These are phyloP conservation scores for Idaea dimidiata DNA, from an alignment of 2,888 invertebrate genomes.

Conservation along the genomic window DNA sequence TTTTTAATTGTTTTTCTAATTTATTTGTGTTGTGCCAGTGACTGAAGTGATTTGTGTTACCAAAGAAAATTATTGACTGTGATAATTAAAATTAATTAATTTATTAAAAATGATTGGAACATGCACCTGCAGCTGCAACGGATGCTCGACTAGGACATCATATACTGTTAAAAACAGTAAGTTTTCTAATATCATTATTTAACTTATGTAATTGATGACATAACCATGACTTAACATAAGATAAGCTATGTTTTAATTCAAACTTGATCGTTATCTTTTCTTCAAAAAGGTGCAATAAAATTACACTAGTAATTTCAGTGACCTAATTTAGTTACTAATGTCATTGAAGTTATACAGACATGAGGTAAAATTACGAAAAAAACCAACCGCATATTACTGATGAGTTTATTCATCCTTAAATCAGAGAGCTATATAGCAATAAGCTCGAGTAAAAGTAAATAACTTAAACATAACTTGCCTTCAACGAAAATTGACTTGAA, in stretches of 20 bases:
- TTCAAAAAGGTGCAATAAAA: background rate
- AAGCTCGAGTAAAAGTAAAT: background rate
- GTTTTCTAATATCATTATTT: conserved; percentile 30
- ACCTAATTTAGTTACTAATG: conserved; percentile 24
- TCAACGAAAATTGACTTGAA: background rate
- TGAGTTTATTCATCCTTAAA: background rate
- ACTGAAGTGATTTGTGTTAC: conserved; percentile 35
- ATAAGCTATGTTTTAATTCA: no score
- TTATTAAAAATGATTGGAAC: conserved; percentile 50
- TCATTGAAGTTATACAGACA: conserved; percentile 5
- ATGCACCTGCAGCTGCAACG: conserved; percentile 52
- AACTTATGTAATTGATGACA: conserved; percentile 28
- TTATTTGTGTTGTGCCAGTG: conserved; percentile 49
- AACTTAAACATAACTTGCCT: background rate
- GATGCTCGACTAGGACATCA: conserved; percentile 51
- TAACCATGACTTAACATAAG: conserved; percentile 16
- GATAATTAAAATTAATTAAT: conserved; percentile 46
- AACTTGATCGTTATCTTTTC: background rate
- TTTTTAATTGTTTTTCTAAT: conserved; percentile 7
- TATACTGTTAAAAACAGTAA: conserved; percentile 51
- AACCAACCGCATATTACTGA: background rate
- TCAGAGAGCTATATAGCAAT: background rate
- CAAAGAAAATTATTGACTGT: conserved; percentile 54
- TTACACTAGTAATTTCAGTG: conserved; percentile 22
- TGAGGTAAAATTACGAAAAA: background rate